phyloP scores from a whole-genome alignment of 2,888 invertebrate genomes.

The Sussaba pulchella region DNA sequence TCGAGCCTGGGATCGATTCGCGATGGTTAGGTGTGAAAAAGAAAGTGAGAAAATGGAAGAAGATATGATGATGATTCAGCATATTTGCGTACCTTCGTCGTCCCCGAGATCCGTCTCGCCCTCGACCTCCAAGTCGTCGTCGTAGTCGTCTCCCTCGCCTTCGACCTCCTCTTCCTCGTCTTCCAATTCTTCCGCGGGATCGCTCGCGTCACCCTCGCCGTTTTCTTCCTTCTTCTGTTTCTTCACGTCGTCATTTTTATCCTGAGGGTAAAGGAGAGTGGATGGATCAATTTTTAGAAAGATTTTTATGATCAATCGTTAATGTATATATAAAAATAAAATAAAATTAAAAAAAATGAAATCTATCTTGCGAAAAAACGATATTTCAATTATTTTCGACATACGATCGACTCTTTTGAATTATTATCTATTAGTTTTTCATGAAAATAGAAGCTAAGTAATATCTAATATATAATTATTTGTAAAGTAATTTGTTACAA shows the following conservation, averaged over 20 bases:
- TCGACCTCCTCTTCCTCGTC: conserved; percentile 87
- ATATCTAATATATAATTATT: too few relatives aligned
- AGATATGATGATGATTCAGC: background rate
- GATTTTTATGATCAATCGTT: background rate
- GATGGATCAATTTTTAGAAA: conserved; percentile 7
- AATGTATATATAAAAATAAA: too few relatives aligned
- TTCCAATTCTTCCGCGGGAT: conserved; percentile 85
- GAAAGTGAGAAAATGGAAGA: conserved; percentile 7
- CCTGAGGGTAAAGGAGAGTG: conserved; percentile 83
- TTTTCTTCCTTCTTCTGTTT: conserved; percentile 93
- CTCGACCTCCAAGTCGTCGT: conserved; percentile 87
- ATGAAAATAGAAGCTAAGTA: too few relatives aligned
- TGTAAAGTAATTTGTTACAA: too few relatives aligned
- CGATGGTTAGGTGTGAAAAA: too few relatives aligned
- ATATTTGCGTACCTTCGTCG: conserved; percentile 75
- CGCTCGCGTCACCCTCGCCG: conserved; percentile 88
- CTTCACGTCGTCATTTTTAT: conserved; percentile 91
- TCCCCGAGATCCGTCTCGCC: conserved; percentile 85
- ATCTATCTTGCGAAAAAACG: too few relatives aligned
- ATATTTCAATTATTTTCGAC: too few relatives aligned
- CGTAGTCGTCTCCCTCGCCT: conserved; percentile 88
- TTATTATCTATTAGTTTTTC: too few relatives aligned
- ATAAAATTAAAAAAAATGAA: too few relatives aligned
- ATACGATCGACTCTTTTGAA: too few relatives aligned
- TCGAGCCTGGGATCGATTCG: too few relatives aligned